These are phyloP conservation scores for Philypnodon macrostomus DNA, from an alignment of 2,797 vertebrate species.

Conservation along the genomic window DNA sequence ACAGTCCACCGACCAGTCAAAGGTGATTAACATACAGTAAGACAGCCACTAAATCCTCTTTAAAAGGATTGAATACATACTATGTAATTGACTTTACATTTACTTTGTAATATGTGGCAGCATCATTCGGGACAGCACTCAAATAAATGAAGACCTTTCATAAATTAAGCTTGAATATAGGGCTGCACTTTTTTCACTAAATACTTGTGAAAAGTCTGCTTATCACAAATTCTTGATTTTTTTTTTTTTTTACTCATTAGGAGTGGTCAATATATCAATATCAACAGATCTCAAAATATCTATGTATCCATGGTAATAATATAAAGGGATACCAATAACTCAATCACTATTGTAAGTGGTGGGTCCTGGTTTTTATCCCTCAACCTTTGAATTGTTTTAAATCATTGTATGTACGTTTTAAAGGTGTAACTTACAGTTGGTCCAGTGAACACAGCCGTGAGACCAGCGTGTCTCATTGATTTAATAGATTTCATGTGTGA, in stretches of 20 bases:
- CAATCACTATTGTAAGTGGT: no score
- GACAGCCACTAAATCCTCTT: not conserved
- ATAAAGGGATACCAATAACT: no score
- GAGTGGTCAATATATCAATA: not conserved
- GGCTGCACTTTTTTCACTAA: no score
- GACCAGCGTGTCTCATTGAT: constrained; percentile 68
- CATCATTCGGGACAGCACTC: no score
- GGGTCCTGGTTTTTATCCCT: not conserved
- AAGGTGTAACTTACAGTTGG: constrained; percentile 44
- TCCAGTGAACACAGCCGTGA: constrained; percentile 71
- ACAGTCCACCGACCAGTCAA: constrained; percentile 7
- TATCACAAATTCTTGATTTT: no score
- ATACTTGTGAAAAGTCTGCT: no score
- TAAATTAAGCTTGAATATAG: no score
- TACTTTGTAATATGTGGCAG: no score
- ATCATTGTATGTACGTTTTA: not conserved
- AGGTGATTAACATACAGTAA: not conserved
- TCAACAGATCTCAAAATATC: no score
- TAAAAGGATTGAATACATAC: not conserved
- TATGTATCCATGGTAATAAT: not conserved
- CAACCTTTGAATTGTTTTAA: not conserved
- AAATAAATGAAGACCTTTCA: no score
- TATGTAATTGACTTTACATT: no score
- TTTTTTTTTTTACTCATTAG: no score
- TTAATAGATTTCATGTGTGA: constrained; percentile 68